A percentile compares a stretch with the other conserved stretches of the same genome.
Evolutionary conservation across 2,113 vertebrate genomes (phyloP).

Genomic region (Panurus biarmicus): DNA sequence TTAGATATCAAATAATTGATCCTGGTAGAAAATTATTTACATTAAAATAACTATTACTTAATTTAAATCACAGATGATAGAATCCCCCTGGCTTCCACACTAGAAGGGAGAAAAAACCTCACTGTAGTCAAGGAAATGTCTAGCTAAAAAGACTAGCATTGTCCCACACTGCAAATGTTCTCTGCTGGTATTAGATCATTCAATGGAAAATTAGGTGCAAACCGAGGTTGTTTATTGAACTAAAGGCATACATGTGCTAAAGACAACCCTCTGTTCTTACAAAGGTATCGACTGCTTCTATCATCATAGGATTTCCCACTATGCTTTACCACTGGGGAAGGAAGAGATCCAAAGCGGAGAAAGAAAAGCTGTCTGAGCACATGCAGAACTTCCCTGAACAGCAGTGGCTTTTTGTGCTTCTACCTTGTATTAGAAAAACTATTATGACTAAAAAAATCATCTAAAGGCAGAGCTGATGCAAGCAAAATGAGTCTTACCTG

Average conservation of each 20-base stretch:
- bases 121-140: not conserved
- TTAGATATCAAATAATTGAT: not conserved
- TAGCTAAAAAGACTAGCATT: not conserved
- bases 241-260: conserved; percentile 20
- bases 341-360: conserved; percentile 39
- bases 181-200: conserved; percentile 14
- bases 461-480: not conserved
- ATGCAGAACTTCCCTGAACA: conserved; percentile 43
- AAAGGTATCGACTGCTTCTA: conserved; percentile 33
- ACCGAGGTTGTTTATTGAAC: conserved; percentile 47
- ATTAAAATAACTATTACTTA: not conserved
- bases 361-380: conserved; percentile 26
- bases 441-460: not conserved
- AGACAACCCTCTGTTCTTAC: conserved; percentile 20
- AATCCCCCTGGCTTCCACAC: not conserved
- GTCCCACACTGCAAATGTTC: not conserved
- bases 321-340: conserved; percentile 32
- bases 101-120: not conserved
- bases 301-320: conserved; percentile 35
- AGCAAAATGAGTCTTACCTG: not conserved
- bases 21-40: not conserved
- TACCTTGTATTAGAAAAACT: not conserved
- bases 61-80: not conserved
- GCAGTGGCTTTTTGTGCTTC: conserved; percentile 34
- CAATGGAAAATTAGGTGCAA: conserved; percentile 31